A percentile compares a stretch with the other conserved stretches of the same genome.
Conservation (phyloP, 2,113 vertebrate genomes). For the Terrapene triunguis region DNA sequence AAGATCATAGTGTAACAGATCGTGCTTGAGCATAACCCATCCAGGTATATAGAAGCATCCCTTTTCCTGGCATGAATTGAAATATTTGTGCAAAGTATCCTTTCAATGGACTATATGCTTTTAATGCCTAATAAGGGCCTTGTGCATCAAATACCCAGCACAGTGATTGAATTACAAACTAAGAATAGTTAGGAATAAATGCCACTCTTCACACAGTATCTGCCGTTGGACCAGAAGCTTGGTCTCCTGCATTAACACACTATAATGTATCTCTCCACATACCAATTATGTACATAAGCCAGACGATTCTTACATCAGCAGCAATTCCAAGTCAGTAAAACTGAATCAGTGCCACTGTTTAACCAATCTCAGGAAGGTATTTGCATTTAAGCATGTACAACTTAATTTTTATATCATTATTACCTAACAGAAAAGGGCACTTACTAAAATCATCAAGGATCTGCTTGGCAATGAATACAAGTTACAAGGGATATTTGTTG, state of each 20-base stretch:
- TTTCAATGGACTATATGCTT: neutral
- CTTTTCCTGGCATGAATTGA: constrained; percentile 35
- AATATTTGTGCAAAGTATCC: constrained; percentile 47
- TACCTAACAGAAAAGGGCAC: neutral
- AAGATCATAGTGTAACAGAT: neutral
- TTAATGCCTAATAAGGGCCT: neutral
- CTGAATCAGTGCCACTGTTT: neutral
- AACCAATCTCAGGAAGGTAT: neutral
- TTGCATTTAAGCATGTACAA: neutral
- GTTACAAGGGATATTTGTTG: neutral
- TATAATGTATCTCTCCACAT: neutral
- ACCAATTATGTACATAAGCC: rapidly evolving
- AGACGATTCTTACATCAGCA: neutral
- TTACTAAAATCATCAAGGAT: neutral
- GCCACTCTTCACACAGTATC: neutral
- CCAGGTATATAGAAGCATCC: constrained; percentile 33
- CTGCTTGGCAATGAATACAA: neutral
- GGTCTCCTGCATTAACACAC: neutral
- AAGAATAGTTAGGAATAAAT: neutral
- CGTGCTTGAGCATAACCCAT: constrained; percentile 28
- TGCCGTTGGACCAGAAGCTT: neutral
- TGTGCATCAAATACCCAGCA: neutral
- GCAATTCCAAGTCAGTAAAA: neutral
- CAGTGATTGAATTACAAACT: neutral
- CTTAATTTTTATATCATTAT: neutral